These are phyloP conservation scores for Diploptera punctata DNA, from an alignment of 2,888 invertebrate genomes.

Conservation along the genomic window DNA sequence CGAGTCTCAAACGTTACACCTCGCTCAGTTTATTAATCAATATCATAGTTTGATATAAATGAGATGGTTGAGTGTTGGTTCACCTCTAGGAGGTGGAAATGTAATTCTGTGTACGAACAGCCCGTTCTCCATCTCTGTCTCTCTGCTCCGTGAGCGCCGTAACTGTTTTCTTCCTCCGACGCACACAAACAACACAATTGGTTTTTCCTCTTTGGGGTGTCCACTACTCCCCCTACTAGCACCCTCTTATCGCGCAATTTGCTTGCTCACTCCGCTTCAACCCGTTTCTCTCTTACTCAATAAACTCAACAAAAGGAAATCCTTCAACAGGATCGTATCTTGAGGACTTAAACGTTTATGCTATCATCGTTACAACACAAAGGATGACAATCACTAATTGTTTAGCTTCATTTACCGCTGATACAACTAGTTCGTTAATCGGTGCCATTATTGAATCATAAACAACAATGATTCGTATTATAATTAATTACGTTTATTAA, in stretches of 20 bases:
- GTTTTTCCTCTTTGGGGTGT: constrained; percentile 29
- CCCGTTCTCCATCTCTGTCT: neutral
- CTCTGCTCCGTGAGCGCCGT: constrained; percentile 1
- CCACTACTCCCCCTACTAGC: constrained; percentile 15
- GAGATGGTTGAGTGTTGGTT: too few species aligned
- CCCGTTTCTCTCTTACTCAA: neutral
- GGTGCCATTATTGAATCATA: too few species aligned
- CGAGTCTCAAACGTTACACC: too few species aligned
- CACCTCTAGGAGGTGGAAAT: too few species aligned
- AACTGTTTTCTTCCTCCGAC: constrained; percentile 38
- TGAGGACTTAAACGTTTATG: neutral
- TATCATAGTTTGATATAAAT: too few species aligned
- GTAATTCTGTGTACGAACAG: constrained; percentile 21
- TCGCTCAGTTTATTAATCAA: too few species aligned
- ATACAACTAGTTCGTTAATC: too few species aligned
- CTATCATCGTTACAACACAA: too few species aligned
- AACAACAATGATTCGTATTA: too few species aligned
- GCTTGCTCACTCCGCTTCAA: constrained; percentile 4
- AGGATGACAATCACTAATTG: too few species aligned
- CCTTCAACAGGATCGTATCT: neutral
- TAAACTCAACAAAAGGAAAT: neutral
- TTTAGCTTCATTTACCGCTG: too few species aligned
- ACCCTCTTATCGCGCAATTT: constrained; percentile 24
- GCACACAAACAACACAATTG: constrained; percentile 41
- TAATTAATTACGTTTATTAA: too few species aligned